phyloP scores from a whole-genome alignment of 2,113 vertebrate species.

The Pitta sordida region DNA sequence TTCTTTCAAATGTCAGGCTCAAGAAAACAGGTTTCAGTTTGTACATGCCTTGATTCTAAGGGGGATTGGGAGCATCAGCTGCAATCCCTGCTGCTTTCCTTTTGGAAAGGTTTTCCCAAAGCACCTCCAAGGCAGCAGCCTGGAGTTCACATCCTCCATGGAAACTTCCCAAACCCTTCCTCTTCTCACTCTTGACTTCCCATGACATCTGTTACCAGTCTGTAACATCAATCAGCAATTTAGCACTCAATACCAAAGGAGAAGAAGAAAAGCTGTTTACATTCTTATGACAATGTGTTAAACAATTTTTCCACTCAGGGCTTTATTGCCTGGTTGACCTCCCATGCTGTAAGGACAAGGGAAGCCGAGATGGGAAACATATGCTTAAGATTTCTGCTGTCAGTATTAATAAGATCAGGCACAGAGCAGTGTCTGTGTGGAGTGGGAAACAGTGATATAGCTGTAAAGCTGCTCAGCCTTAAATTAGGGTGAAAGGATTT shows the following conservation, averaged over 20 bases:
- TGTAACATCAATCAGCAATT: slow-evolving; percentile 22
- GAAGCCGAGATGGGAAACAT: background rate
- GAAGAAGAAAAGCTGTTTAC: background rate
- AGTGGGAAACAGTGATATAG: background rate
- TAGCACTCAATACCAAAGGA: background rate
- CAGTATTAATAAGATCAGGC: background rate
- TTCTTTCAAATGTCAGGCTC: background rate
- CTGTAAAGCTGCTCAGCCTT: background rate
- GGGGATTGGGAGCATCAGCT: background rate
- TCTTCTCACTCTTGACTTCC: background rate
- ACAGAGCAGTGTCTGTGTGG: background rate
- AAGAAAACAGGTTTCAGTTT: background rate
- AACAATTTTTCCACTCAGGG: background rate
- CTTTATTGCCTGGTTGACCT: background rate
- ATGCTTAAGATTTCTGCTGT: background rate
- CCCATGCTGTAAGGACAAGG: background rate
- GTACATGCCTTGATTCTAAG: background rate
- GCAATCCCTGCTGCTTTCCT: background rate
- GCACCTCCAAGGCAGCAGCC: background rate
- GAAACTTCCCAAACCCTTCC: background rate
- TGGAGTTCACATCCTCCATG: background rate
- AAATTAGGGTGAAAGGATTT: background rate
- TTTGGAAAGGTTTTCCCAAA: background rate
- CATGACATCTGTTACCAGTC: background rate
- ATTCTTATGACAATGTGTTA: background rate